phyloP scores from a whole-genome alignment of 2,113 vertebrate species.

The Cisticola juncidis region DNA sequence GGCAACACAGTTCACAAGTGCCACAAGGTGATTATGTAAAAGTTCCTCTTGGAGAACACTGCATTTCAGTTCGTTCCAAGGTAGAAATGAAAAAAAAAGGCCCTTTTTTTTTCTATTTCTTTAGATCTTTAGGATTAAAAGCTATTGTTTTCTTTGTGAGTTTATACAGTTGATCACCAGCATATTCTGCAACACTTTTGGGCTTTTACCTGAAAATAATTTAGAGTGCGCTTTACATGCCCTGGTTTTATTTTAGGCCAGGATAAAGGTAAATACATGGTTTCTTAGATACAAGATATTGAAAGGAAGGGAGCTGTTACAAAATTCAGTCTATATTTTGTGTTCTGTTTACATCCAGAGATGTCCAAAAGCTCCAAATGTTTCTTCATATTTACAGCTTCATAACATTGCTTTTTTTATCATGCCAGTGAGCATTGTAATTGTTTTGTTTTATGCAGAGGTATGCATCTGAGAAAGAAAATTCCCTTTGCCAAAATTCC shows the following conservation, averaged over 20 bases:
- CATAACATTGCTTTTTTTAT: slow-evolving; percentile 16
- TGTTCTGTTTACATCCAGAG: slow-evolving; percentile 29
- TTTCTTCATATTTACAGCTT: slow-evolving; percentile 35
- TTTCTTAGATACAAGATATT: background rate
- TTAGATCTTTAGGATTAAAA: background rate
- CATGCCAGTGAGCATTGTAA: background rate
- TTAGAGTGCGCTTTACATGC: background rate
- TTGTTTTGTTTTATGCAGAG: slow-evolving; percentile 41
- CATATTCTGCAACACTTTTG: background rate
- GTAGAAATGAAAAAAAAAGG: background rate
- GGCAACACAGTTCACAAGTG: background rate
- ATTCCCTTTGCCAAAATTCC: slow-evolving; percentile 58
- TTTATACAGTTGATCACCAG: background rate
- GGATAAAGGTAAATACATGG: background rate
- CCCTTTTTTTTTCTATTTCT: background rate
- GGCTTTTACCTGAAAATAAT: background rate
- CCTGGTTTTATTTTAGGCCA: background rate
- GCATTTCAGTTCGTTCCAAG: background rate
- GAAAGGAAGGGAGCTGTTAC: background rate
- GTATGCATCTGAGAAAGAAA: slow-evolving; percentile 47
- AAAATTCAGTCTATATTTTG: slow-evolving; percentile 19
- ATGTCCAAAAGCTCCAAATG: background rate
- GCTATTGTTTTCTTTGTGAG: background rate
- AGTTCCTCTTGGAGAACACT: background rate
- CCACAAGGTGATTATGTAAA: background rate